A percentile compares a stretch with the other conserved stretches of the same genome.
Evolutionary conservation across 2,113 vertebrate genomes (phyloP).

Genomic region (Callopanchax toddi): DNA sequence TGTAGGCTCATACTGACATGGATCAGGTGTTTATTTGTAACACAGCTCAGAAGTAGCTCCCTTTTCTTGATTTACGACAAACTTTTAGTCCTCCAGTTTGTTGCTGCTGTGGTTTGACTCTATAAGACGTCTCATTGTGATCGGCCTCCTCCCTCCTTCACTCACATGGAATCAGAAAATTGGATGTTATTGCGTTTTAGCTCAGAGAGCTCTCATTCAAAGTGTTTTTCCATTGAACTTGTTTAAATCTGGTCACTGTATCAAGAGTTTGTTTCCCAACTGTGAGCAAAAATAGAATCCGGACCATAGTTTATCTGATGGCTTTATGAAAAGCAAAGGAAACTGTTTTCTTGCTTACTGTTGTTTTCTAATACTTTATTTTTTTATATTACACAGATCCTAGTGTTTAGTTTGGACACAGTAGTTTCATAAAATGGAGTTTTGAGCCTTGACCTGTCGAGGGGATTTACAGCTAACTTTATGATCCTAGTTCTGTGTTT

Average conservation of each 20-base stretch:
- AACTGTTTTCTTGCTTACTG: too few relatives aligned
- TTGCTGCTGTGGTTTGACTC: not conserved
- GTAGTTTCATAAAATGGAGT: too few relatives aligned
- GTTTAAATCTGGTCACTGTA: not conserved
- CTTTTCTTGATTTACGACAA: not conserved
- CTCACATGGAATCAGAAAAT: not conserved
- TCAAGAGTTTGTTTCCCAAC: not conserved
- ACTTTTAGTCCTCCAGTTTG: constrained; percentile 6
- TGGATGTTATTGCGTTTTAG: not conserved
- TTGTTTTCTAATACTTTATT: too few relatives aligned
- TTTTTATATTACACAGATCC: too few relatives aligned
- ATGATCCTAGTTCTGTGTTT: too few relatives aligned
- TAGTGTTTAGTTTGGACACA: too few relatives aligned
- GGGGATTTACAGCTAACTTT: too few relatives aligned
- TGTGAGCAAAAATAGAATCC: not conserved
- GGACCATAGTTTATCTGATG: not conserved
- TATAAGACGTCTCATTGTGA: not conserved
- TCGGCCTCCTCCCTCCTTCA: not conserved
- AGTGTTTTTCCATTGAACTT: not conserved
- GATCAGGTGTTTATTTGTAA: not conserved
- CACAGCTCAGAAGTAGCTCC: not conserved
- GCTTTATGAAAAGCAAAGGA: not conserved
- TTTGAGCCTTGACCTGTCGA: too few relatives aligned
- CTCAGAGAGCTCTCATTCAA: not conserved
- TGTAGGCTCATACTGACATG: too few relatives aligned